Evolutionary conservation across 2,888 invertebrate species (phyloP).

Genomic region (Chrysomela aeneicollis): DNA sequence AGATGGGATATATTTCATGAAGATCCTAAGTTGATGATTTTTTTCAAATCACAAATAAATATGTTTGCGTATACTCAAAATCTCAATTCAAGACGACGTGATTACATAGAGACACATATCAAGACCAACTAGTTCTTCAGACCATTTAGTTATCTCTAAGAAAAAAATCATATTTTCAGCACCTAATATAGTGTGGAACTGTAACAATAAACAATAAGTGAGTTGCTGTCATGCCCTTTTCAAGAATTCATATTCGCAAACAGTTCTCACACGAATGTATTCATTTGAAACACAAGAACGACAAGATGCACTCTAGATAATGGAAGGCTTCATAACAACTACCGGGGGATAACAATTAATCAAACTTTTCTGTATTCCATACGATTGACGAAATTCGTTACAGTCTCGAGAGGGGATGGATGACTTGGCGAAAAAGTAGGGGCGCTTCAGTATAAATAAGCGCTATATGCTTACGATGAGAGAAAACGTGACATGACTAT

Average conservation of each 20-base stretch:
- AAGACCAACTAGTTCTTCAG: too few species aligned
- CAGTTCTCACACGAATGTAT: slow-evolving; percentile 35
- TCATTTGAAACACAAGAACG: slow-evolving; percentile 51
- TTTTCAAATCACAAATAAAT: too few species aligned
- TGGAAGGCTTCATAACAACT: slow-evolving; percentile 53
- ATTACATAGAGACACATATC: too few species aligned
- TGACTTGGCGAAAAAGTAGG: not conserved
- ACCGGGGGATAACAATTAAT: slow-evolving; percentile 39
- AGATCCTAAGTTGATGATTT: too few species aligned
- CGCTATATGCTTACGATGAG: not conserved
- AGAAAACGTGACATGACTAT: not conserved
- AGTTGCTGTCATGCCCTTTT: not conserved
- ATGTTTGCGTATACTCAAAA: too few species aligned
- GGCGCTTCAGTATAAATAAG: not conserved
- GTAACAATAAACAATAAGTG: too few species aligned
- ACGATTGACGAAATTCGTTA: slow-evolving; percentile 10
- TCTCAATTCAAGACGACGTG: too few species aligned
- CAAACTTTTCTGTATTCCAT: slow-evolving; percentile 15
- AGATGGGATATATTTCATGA: too few species aligned
- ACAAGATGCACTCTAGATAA: slow-evolving; percentile 52
- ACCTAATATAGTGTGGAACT: too few species aligned
- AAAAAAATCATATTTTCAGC: too few species aligned
- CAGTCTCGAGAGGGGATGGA: not conserved
- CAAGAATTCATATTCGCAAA: not conserved
- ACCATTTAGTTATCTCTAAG: too few species aligned